Percentiles rank a stretch among this genome's conserved stretches.
Conservation (phyloP, 2,797 vertebrate genomes). For the Gymnothorax reevesii region DNA sequence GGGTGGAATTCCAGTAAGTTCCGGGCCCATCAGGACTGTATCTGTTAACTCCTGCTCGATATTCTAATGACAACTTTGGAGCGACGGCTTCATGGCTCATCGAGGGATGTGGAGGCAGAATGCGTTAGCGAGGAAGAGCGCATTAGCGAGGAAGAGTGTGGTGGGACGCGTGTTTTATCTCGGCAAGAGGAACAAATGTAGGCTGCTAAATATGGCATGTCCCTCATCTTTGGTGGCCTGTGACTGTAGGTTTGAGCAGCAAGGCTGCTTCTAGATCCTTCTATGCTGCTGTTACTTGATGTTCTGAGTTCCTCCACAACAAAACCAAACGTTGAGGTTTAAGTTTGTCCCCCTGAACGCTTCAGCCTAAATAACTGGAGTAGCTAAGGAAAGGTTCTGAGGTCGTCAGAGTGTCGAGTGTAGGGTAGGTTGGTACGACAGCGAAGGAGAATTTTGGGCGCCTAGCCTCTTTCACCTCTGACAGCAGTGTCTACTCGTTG, state of each 20-base stretch:
- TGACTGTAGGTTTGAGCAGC: constrained; percentile 51
- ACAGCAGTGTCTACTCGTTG: constrained; percentile 47
- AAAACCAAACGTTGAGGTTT: constrained; percentile 69
- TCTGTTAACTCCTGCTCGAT: background rate
- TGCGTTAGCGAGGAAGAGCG: background rate
- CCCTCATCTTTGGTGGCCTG: constrained; percentile 80
- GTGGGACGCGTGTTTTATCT: background rate
- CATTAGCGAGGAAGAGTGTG: too few species aligned
- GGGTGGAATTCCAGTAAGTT: too few species aligned
- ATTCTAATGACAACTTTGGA: background rate
- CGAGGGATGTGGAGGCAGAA: background rate
- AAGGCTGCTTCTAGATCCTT: constrained; percentile 53
- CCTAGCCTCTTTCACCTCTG: constrained; percentile 44
- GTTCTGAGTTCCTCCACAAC: constrained; percentile 67
- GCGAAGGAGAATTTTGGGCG: constrained; percentile 38
- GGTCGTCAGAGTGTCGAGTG: constrained; percentile 57
- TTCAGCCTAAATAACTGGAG: constrained; percentile 74
- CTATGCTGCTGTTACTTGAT: constrained; percentile 55
- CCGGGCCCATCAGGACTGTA: too few species aligned
- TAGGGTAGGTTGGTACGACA: constrained; percentile 35
- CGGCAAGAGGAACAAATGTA: background rate
- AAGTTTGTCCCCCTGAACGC: constrained; percentile 70
- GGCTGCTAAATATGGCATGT: background rate
- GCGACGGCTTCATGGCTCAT: background rate
- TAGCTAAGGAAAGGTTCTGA: constrained; percentile 76